phyloP scores from a whole-genome alignment of 1,140 invertebrate genomes.

The Penaeus vannamei region DNA sequence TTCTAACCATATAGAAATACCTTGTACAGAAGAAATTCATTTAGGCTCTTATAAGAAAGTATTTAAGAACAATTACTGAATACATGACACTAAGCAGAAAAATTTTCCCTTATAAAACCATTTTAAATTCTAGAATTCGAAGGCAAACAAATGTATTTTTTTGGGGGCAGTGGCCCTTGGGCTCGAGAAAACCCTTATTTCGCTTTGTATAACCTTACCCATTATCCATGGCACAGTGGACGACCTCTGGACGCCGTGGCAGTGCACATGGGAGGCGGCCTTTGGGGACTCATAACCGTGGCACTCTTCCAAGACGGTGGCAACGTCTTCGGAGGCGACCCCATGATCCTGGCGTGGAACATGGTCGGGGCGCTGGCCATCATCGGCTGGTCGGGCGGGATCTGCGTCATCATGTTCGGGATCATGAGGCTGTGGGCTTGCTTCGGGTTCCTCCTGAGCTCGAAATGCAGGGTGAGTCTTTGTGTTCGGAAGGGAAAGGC shows the following conservation, averaged over 20 bases:
- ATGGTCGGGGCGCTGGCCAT: conserved; percentile 73
- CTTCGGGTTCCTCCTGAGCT: conserved; percentile 73
- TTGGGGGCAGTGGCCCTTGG: no score
- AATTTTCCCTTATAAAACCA: no score
- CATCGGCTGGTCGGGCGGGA: conserved; percentile 72
- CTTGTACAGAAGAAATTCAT: no score
- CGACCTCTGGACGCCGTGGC: conserved; percentile 77
- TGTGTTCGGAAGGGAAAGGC: background rate
- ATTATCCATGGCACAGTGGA: conserved; percentile 71
- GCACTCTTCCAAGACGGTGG: conserved; percentile 72
- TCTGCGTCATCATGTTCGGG: conserved; percentile 73
- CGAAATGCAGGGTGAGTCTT: conserved; percentile 73
- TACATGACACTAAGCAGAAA: no score
- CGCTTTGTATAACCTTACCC: no score
- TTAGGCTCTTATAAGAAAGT: no score
- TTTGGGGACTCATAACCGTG: conserved; percentile 75
- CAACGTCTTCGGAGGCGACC: conserved; percentile 67
- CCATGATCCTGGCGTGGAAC: conserved; percentile 73
- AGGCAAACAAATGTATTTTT: no score
- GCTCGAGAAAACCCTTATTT: no score
- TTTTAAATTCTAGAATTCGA: no score
- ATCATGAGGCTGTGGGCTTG: conserved; percentile 70
- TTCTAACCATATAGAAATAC: no score
- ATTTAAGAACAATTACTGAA: no score
- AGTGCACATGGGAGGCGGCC: conserved; percentile 76